These are phyloP conservation scores for Drosophila quinaria DNA, from an alignment of 2,888 invertebrate genomes.

Conservation along the genomic window DNA sequence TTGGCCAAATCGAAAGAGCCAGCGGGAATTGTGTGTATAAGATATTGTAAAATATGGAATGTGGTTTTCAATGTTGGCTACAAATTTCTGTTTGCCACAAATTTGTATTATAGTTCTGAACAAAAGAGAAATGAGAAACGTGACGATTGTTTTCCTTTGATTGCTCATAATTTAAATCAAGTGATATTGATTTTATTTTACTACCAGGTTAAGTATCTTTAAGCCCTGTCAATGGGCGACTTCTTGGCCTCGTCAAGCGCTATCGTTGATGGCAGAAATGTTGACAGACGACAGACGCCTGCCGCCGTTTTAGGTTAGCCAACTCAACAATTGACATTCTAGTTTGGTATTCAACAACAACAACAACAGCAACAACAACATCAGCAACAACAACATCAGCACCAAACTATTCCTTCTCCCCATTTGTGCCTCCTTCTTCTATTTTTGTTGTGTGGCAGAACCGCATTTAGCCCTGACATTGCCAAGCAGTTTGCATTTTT, in stretches of 20 bases:
- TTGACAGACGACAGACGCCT: conserved; percentile 9
- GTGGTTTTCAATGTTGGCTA: conserved; percentile 5
- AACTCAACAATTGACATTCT: conserved; percentile 41
- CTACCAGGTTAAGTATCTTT: conserved; percentile 20
- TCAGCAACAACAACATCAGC: neutral
- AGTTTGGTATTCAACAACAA: conserved; percentile 4
- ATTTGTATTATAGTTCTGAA: neutral
- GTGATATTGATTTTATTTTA: conserved; percentile 47
- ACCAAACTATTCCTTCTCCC: too few species aligned
- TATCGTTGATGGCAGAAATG: conserved; percentile 19
- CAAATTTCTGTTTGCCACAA: conserved; percentile 11
- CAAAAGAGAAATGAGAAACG: neutral
- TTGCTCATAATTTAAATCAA: conserved; percentile 53
- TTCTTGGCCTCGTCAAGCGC: conserved; percentile 31
- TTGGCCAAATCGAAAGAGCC: neutral
- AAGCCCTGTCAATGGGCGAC: neutral
- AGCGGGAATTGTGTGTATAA: neutral
- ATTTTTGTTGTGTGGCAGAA: neutral
- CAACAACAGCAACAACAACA: neutral
- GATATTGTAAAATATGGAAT: neutral
- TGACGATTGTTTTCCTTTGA: conserved; percentile 23
- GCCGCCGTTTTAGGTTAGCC: conserved; percentile 23
- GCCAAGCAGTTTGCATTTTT: conserved; percentile 49
- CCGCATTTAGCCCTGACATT: conserved; percentile 46
- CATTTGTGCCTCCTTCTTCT: too few species aligned